Base-by-base conservation (phyloP, 2,797 vertebrate species). In the Threskiornis aethiopicus region DNA sequence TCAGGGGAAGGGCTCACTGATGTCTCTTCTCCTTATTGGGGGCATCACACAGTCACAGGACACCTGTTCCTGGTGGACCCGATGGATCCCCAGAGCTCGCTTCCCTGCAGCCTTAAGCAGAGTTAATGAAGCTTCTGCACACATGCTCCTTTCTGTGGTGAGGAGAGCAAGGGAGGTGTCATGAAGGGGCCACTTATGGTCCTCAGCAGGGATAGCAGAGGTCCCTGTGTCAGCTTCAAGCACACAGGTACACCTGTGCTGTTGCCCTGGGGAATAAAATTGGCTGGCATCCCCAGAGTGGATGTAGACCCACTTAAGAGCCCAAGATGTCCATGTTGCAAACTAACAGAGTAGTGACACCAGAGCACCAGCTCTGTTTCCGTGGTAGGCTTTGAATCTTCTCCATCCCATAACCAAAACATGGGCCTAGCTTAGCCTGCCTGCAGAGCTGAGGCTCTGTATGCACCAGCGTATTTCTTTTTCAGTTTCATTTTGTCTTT, bases 121-220 rank as follows among this genome's bases (percentile, higher is more conserved):
- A 41, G 17, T 49, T 80, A 57, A 46, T 0, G 3, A 71, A 78
- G 37, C 39, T 11, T 59, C 26, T 52, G 33, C 28, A 29, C 5
- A 11, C 12, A 5, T 0, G 5, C 21, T n/a, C 1, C 13, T 13
- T 4, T 64, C 58, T 2, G 0, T 42, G 46, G 13, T 11, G 26
- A 79, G 54, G n/a, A 49, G 25, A 58, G 44, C 54, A 54, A 78
- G 28, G 62, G 20, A 55, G 11, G 4, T 65, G 58, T 47, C 57
- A 41, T 39, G 24, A 42, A 54, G n/a, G 29, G 37, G 9, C 19
- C 35, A 14, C 21, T 44, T 4, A 0, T 24, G 54, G 18, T 52
- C 24, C 47, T 66, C 33, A 55, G 35, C 33, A 24, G 39, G 25
- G 31, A 13, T 20, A 54, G 44, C 33, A 39, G 29, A 21, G 14